Evolutionary conservation across 1,140 invertebrate genomes (phyloP).

Genomic region (Pentalonia nigronervosa): DNA sequence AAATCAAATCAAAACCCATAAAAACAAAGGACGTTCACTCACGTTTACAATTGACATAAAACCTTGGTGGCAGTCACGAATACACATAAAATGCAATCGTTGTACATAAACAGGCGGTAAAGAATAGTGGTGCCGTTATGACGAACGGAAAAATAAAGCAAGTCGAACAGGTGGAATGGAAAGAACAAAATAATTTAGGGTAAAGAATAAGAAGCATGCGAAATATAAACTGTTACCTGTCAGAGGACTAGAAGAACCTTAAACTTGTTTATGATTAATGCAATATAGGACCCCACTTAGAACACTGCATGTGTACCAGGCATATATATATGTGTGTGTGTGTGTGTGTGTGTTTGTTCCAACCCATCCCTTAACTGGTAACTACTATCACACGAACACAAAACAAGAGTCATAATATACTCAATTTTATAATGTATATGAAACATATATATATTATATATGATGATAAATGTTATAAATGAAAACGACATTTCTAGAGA

Average conservation of each 20-base stretch:
- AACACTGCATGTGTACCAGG: background rate
- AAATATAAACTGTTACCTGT: slow-evolving; percentile 14
- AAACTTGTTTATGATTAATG: slow-evolving; percentile 36
- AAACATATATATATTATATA: no score
- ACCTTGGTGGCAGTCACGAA: background rate
- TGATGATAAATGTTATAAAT: no score
- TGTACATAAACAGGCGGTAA: background rate
- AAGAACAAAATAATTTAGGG: background rate
- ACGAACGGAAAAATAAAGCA: background rate
- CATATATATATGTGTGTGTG: background rate
- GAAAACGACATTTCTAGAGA: background rate
- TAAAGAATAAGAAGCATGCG: background rate
- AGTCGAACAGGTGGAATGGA: background rate
- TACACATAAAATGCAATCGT: background rate
- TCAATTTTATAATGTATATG: background rate
- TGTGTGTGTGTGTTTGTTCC: no score
- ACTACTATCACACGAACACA: background rate
- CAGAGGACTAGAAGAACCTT: no score
- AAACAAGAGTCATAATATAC: slow-evolving; percentile 21
- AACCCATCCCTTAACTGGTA: background rate
- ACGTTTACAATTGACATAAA: slow-evolving; percentile 23
- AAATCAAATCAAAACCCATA: background rate
- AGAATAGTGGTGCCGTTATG: background rate
- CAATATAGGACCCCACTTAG: background rate
- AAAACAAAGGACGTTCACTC: background rate